Conservation (phyloP, 2,888 invertebrate species). For the Napeogenes inachia region DNA sequence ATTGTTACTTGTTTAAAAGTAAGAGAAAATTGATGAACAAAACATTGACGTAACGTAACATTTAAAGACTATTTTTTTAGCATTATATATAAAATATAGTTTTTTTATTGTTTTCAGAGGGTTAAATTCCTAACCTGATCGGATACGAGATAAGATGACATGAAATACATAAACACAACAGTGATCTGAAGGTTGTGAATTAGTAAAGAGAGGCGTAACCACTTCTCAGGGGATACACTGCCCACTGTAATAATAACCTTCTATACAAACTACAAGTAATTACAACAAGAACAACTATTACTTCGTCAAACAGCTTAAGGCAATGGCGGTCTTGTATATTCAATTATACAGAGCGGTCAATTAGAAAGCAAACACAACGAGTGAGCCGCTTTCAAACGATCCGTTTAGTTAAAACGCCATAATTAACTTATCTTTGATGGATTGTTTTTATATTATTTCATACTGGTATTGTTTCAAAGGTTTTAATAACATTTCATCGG, state of each 20-base stretch:
- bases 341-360: conserved; percentile 48
- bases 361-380: conserved; percentile 38
- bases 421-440: conserved; percentile 27
- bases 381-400: conserved; percentile 25
- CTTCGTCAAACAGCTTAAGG: conserved; percentile 63
- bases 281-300: conserved; percentile 67
- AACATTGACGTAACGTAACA: no score
- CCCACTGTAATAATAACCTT: conserved; percentile 64
- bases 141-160: no score
- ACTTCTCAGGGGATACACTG: conserved; percentile 58
- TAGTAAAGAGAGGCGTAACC: conserved; percentile 58
- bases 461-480: conserved; percentile 16
- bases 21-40: no score
- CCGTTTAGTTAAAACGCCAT: conserved; percentile 25
- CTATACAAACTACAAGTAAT: conserved; percentile 71
- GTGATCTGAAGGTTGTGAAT: conserved; percentile 51
- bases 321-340: conserved; percentile 51
- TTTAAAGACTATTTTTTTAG: no score
- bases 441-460: conserved; percentile 27
- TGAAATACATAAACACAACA: not conserved
- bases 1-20: no score
- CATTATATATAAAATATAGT: no score
- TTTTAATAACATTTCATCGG: conserved; percentile 8
- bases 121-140: no score
- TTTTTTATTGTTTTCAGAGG: no score